Evolutionary conservation across 92 coral and sea anemone species (phyloP).

Genomic region (Actinernus sp.): DNA sequence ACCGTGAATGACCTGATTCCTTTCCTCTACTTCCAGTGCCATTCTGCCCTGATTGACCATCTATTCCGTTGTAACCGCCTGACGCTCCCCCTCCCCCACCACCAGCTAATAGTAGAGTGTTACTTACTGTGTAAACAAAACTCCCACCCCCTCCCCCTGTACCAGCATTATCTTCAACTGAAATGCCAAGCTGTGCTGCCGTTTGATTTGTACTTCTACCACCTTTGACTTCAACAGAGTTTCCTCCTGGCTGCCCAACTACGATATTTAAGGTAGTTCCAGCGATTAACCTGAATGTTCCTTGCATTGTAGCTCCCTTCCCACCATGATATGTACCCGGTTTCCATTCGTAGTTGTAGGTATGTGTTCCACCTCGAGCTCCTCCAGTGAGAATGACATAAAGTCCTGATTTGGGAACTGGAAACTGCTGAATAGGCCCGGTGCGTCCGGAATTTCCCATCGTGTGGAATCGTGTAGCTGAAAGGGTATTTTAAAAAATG

Average conservation of each 20-base stretch:
- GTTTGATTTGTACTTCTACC: conserved; percentile 27
- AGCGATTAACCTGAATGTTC: conserved; percentile 14
- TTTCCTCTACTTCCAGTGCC: conserved; percentile 60
- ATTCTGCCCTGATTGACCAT: conserved; percentile 58
- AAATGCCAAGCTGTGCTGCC: conserved; percentile 66
- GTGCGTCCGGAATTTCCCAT: too few species aligned
- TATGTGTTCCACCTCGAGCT: conserved; percentile 75
- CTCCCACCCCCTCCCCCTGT: conserved; percentile 88
- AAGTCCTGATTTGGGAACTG: too few species aligned
- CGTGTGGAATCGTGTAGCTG: too few species aligned
- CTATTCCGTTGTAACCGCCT: conserved; percentile 62
- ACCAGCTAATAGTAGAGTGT: conserved; percentile 61
- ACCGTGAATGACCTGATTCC: not conserved
- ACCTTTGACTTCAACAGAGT: conserved; percentile 63
- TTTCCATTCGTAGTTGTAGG: conserved; percentile 37
- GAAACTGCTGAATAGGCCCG: too few species aligned
- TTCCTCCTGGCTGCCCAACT: conserved; percentile 72
- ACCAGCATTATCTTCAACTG: conserved; percentile 74
- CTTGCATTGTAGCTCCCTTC: conserved; percentile 51
- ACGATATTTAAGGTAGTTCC: conserved; percentile 55
- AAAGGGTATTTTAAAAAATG: too few species aligned
- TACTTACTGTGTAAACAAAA: conserved; percentile 56
- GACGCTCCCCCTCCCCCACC: conserved; percentile 90
- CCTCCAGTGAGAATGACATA: conserved; percentile 64
- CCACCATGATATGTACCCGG: conserved; percentile 80